Base-by-base conservation (phyloP, 1,140 invertebrate genomes). In the Hylaeus anthracinus region DNA sequence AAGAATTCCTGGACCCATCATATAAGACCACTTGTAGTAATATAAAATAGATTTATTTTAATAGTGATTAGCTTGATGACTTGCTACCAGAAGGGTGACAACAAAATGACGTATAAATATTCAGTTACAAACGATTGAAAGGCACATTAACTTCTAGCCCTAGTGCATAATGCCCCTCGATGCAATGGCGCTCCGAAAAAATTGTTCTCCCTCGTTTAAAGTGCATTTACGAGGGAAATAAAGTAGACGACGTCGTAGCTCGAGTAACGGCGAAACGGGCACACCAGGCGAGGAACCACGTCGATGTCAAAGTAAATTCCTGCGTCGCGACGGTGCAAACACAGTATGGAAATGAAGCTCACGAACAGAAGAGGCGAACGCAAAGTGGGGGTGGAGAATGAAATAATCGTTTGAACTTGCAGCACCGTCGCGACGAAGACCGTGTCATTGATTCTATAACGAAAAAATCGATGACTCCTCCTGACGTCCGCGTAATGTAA, bases 231-330 rank as follows among this genome's bases (percentile, higher is more conserved):
- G 41, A 45, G 12, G 43, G 15, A 15, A 43, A 65, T 45, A 65
- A 65, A 15, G 1, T 5, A 3, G 10, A 43, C 5, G 63, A 15
- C 41, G 15, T 48, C 6, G 63, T 15, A 45, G 45, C 9, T 51
- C 8, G 15, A 14, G 37, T 26, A 75, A 67, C 51, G 15, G 51
- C 41, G 39, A 56, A 55, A 75, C 45, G 48, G 67, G 67, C 37
- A 51, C 61, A 66, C 39, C 6, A 26, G 39, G 15, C 26, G n/a
- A 65, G 39, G 12, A n/a, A 14, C 15, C 4, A 12, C 9, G 9
- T 41, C n/a, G 48, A 56, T 66, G 72, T 75, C 39, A 75, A 65
- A 65, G 72, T n/a, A 55, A 64, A 65, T 43, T 43, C 9, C 61
- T 8, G 26, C 26, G 26, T 26, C 6, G 45, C 10, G 12, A 10